phyloP scores from a whole-genome alignment of 2,113 vertebrate genomes.

The Rostratula benghalensis region DNA sequence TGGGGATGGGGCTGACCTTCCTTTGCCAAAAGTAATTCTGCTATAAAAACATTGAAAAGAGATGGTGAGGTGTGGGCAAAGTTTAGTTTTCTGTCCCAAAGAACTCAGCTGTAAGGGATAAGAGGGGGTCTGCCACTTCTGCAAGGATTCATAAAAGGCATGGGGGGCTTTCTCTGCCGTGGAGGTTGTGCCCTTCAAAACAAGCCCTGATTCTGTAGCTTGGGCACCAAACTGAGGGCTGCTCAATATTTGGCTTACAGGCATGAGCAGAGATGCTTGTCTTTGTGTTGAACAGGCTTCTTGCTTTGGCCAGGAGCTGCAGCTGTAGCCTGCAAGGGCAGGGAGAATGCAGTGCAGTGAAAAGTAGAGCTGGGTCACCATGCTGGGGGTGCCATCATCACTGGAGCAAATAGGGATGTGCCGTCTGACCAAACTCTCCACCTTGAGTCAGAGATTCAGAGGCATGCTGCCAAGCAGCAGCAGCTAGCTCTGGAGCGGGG shows the following conservation, averaged over 20 bases:
- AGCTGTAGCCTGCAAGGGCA: neutral
- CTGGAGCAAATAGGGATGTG: neutral
- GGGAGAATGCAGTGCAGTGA: neutral
- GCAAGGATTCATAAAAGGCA: neutral
- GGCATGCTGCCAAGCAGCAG: neutral
- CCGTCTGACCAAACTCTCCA: neutral
- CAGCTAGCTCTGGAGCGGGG: neutral
- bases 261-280: neutral
- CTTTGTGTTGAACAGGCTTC: neutral
- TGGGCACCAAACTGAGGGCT: neutral
- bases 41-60: neutral
- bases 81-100: neutral
- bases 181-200: neutral
- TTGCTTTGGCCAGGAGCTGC: neutral
- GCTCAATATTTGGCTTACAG: neutral
- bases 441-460: neutral
- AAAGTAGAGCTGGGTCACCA: neutral
- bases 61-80: neutral
- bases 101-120: neutral
- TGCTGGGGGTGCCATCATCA: neutral
- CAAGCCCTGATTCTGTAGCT: neutral
- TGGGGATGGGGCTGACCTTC: neutral
- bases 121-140: neutral
- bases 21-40: neutral
- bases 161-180: rapidly evolving